Evolutionary conservation across 1,140 invertebrate genomes (phyloP).

Genomic region (Drosophila sulfurigaster): DNA sequence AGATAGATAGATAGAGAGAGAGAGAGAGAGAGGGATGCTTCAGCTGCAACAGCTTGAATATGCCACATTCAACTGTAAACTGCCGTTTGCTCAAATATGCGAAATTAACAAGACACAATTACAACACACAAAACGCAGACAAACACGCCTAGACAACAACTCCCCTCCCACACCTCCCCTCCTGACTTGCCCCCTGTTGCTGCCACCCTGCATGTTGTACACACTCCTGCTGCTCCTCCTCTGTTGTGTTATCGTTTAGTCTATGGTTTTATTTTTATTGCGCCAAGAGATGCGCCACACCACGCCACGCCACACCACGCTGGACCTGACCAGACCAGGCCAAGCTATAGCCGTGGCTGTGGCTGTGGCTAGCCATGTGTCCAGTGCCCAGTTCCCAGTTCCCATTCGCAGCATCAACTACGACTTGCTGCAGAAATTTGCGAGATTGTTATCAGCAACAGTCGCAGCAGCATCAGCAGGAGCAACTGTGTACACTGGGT

Average conservation of each 20-base stretch:
- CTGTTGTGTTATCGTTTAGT: constrained; percentile 73
- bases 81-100: constrained; percentile 79
- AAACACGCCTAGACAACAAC: constrained; percentile 49
- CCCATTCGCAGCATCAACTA: constrained; percentile 37
- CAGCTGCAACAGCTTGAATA: constrained; percentile 17
- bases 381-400: constrained; percentile 41
- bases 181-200: background rate
- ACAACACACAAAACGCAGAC: constrained; percentile 72
- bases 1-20: background rate
- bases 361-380: constrained; percentile 11
- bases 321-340: background rate
- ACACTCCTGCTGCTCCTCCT: constrained; percentile 9
- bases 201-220: constrained; percentile 3
- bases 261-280: constrained; percentile 81
- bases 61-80: constrained; percentile 69
- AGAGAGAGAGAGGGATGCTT: background rate
- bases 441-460: constrained; percentile 75
- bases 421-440: constrained; percentile 65
- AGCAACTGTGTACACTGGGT: constrained; percentile 50
- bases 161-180: constrained; percentile 7
- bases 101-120: constrained; percentile 83
- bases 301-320: constrained; percentile 28
- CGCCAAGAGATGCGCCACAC: constrained; percentile 59
- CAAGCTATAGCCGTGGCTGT: background rate
- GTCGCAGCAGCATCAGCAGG: constrained; percentile 46